Evolutionary conservation across 2,888 invertebrate species (phyloP).

Genomic region (Smittia aterrima): DNA sequence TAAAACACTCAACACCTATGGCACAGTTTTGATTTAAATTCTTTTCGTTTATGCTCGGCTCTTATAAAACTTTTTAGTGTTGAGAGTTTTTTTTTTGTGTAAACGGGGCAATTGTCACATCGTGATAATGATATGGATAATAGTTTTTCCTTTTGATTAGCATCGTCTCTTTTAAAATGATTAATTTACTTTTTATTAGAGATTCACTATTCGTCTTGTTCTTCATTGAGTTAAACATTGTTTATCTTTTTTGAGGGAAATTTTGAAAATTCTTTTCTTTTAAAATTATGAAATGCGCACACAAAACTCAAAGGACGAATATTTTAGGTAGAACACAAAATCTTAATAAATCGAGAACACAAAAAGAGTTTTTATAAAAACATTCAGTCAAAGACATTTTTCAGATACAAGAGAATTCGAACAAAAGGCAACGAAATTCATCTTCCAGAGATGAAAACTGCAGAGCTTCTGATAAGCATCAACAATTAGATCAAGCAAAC

Average conservation of each 20-base stretch:
- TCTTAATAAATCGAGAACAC: not conserved
- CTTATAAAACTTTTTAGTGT: not conserved
- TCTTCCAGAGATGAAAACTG: slow-evolving; percentile 14
- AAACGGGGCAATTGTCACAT: not conserved
- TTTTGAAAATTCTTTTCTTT: too few species aligned
- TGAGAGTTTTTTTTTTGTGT: not conserved
- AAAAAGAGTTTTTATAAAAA: not conserved
- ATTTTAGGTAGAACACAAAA: not conserved
- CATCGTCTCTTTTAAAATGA: not conserved
- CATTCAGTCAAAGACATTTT: not conserved
- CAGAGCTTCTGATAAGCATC: slow-evolving; percentile 4
- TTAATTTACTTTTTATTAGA: not conserved
- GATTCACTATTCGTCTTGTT: not conserved
- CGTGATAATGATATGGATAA: slow-evolving; percentile 25
- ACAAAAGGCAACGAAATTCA: slow-evolving; percentile 14
- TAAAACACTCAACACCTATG: slow-evolving; percentile 25
- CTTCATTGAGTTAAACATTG: not conserved
- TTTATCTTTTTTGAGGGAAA: too few species aligned
- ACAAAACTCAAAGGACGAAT: not conserved
- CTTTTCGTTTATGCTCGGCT: not conserved
- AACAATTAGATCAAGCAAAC: not conserved
- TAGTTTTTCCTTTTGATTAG: not conserved
- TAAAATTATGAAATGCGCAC: not conserved
- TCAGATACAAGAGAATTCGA: not conserved
- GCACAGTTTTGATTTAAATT: slow-evolving; percentile 4